Evolutionary conservation across 2,888 invertebrate genomes (phyloP), one percentile per base, ranked within the genome.

Genomic region (Syrista parreyssii): DNA sequence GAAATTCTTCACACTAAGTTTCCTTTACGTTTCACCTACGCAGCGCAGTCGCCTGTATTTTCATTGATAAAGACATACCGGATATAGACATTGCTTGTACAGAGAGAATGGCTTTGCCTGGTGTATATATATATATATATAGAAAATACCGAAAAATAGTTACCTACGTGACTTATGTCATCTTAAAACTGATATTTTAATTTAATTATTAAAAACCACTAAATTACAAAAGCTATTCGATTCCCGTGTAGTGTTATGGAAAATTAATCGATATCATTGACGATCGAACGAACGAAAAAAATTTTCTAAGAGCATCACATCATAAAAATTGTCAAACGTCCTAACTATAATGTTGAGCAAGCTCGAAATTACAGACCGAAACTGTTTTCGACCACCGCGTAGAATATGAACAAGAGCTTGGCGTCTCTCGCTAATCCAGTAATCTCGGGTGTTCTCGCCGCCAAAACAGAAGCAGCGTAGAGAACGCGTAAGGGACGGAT

Each of bases 401-500:
- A 3, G 12, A 71, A 32, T 12, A 71, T 30, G 12, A 71, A 31
- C 4, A 71, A 15, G 31, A 31, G 4, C 32, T 23, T 55, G 31
- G 32, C 31, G 12, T 33, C 23, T 31, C 31, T 31, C 71, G 78
- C 79, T 83, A 83, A 85, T 85, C 80, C 83, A 79, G 79, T 82
- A 85, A 85, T 85, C 84, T 81, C 78, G 82, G 83, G 80, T 83
- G 83, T 84, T 76, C 71, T 33, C 73, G 79, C 79, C 78, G 81
- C 82, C 82, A 81, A 84, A 82, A 75, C 78, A 33, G 77, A 73
- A 78, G 74, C 76, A 15, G 73, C 72, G 78, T 33, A 73, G 72
- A 35, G 68, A 68, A 31, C 69, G 75, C 34, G 34, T 35, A 32
- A 68, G 34, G 73, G 75, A 74, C 12, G 31, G 6, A 71, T 6